phyloP scores from a whole-genome alignment of 2,888 invertebrate species.

The Epiblema foenella region DNA sequence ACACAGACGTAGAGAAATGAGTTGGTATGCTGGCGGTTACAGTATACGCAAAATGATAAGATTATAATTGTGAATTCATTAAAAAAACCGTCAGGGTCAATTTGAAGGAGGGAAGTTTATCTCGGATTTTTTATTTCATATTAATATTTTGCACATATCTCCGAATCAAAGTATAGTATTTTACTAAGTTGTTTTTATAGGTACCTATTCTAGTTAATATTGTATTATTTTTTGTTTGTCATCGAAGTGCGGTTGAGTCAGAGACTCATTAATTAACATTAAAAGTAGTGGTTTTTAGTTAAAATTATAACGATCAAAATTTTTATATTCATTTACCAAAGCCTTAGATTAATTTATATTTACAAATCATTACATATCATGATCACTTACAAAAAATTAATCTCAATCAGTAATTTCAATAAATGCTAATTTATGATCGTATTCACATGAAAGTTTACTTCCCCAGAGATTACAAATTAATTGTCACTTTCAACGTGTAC shows the following conservation, averaged over 20 bases:
- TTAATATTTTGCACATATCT: not conserved
- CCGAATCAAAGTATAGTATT: not conserved
- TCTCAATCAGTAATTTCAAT: no score
- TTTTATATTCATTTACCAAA: no score
- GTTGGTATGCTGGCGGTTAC: constrained; percentile 73
- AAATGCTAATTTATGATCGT: not conserved
- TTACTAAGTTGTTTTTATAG: not conserved
- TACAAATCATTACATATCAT: no score
- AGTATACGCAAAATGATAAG: constrained; percentile 38
- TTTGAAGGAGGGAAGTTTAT: not conserved
- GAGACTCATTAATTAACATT: not conserved
- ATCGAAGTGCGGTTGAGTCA: not conserved
- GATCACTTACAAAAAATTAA: no score
- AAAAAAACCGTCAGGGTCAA: not conserved
- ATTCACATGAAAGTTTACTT: not conserved
- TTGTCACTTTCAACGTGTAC: constrained; percentile 64
- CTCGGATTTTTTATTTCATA: not conserved
- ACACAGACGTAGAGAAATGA: constrained; percentile 78
- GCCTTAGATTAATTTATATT: no score
- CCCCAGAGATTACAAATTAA: constrained; percentile 28
- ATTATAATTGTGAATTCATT: constrained; percentile 7
- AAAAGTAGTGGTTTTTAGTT: not conserved
- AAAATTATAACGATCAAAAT: no score
- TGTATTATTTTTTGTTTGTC: not conserved
- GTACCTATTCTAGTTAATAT: not conserved